phyloP scores from a whole-genome alignment of 2,113 vertebrate genomes.

The Notiomystis cincta region DNA sequence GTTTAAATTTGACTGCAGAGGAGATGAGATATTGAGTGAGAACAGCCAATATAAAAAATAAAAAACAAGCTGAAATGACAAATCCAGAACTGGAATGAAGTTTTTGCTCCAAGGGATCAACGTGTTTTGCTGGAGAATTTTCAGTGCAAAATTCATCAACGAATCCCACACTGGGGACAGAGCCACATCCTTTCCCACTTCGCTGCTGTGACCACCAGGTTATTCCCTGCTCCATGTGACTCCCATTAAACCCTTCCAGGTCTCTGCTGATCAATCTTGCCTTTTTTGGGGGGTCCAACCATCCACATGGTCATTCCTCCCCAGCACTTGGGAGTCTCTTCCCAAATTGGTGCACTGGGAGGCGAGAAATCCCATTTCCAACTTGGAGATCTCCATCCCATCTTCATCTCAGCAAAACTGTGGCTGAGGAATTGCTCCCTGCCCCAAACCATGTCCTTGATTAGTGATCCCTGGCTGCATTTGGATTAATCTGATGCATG shows the following conservation, averaged over 20 bases:
- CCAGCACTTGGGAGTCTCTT: accelerated
- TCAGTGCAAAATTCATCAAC: not conserved
- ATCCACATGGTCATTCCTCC: accelerated
- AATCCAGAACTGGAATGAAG: not conserved
- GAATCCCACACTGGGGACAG: accelerated
- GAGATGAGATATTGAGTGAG: not conserved
- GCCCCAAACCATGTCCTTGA: not conserved
- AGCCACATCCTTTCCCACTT: accelerated
- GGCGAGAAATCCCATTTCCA: not conserved
- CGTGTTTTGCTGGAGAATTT: not conserved
- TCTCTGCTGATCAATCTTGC: not conserved
- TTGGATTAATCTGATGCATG: not conserved
- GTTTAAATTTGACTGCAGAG: not conserved
- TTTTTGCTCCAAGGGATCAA: not conserved
- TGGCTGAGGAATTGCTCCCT: not conserved
- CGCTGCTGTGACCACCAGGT: accelerated
- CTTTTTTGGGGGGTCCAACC: not conserved
- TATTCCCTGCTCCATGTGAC: no score
- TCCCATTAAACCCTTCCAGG: not conserved
- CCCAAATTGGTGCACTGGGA: not conserved
- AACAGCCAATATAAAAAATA: not conserved
- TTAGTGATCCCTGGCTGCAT: not conserved
- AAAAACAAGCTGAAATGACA: not conserved
- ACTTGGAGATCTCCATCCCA: accelerated
- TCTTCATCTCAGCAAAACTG: not conserved